Conservation (phyloP, 92 coral and sea anemone genomes). For the Epizoanthus fatuus region DNA sequence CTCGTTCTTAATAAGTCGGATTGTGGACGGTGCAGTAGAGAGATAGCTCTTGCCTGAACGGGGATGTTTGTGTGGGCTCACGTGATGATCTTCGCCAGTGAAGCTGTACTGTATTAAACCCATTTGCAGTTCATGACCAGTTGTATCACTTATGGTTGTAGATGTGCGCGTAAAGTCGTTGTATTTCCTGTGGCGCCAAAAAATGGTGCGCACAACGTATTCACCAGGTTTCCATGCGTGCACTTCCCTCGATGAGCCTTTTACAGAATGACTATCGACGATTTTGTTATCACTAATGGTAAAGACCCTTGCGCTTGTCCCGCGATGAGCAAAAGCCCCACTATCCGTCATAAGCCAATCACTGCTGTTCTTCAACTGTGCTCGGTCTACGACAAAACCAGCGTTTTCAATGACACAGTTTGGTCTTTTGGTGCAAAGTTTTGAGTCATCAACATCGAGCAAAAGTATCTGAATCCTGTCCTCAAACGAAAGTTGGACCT, state of each 20-base stretch:
- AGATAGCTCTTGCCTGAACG: conserved; percentile 58
- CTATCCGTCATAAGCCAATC: conserved; percentile 67
- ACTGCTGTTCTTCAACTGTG: conserved; percentile 52
- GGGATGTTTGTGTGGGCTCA: conserved; percentile 76
- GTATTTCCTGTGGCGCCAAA: conserved; percentile 64
- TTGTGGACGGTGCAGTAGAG: conserved; percentile 70
- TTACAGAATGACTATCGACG: conserved; percentile 36
- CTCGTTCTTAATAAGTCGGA: not conserved
- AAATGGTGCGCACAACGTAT: conserved; percentile 46
- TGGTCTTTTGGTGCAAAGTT: conserved; percentile 60
- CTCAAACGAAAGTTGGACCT: too few species aligned
- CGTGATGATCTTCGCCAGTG: conserved; percentile 60
- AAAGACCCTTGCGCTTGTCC: conserved; percentile 59
- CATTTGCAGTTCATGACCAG: conserved; percentile 47
- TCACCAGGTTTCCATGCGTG: conserved; percentile 33
- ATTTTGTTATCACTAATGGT: conserved; percentile 16
- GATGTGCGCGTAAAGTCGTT: conserved; percentile 50
- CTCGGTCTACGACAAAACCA: conserved; percentile 48
- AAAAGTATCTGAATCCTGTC: too few species aligned
- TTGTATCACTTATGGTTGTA: conserved; percentile 52
- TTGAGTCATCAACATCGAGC: conserved; percentile 51
- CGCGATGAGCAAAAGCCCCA: conserved; percentile 63
- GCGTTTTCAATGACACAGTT: conserved; percentile 64
- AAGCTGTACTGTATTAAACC: conserved; percentile 64
- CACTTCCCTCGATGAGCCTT: conserved; percentile 29